Base-by-base conservation (phyloP, 2,113 vertebrate species). In the Paracanthobrama guichenoti region DNA sequence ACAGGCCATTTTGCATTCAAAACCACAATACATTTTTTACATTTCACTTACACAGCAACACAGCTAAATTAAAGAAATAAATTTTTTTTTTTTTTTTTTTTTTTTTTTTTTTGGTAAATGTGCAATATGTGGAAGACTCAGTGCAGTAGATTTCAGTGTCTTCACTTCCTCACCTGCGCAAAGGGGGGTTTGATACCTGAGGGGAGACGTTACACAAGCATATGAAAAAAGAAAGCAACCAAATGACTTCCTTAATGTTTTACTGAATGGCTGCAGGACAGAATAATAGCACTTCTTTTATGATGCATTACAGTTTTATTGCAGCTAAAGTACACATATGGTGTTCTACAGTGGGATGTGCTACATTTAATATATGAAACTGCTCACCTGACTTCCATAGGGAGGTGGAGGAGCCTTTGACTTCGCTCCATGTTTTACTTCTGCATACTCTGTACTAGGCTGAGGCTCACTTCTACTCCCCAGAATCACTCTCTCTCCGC, bases 351-450 rank as follows among this genome's bases (percentile, higher is more conserved):
- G 3, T 42, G 14, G 46, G 24, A 57, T 26, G 10, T 6, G n/a
- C 1, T 82, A 46, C 46, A 44, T 72, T 2, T 39, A 26, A 3
- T 62, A 55, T 66, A 74, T 10, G 24, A 26, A 72, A 16, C 46
- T 48, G 14, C 26, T 81, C 31, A 84, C 82, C 82, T 84, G 48
- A 59, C 42, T 75, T 62, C 35, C 79, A 57, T 69, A 16, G 14
- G 85, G 53, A 69, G 42, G 55, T 67, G 71, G 31, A 28, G 39
- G 31, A 24, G 59, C 71, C 1, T 13, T 42, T 39, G 44, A 12
- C 6, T 81, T 77, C 2, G 6, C 42, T 59, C 76, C 82, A 26
- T 3, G 48, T 7, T 11, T 80, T 22, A 80, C 12, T n/a, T 80
- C 22, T 55, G 57, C 66, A 31, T 84, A 80, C 12, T 87, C 72